These are phyloP conservation scores for Heliothis virescens DNA, from an alignment of 1,140 invertebrate species.

Conservation along the genomic window DNA sequence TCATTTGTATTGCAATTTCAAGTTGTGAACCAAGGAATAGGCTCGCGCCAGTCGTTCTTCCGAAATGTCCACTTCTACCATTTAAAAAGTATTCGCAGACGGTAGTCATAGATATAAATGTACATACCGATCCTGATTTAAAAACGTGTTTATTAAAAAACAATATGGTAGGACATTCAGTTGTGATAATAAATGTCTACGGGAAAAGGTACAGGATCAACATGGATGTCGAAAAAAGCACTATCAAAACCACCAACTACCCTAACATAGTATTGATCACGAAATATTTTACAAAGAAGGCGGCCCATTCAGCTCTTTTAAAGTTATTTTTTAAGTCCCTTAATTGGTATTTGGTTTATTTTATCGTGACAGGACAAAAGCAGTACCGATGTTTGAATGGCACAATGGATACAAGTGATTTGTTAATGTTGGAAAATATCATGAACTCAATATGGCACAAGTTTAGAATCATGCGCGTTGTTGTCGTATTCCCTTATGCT, in stretches of 20 bases:
- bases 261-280: conserved; percentile 47
- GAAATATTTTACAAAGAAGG: conserved; percentile 35
- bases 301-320: conserved; percentile 1
- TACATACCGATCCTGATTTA: not conserved
- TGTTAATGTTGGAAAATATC: conserved; percentile 46
- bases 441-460: conserved; percentile 59
- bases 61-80: not conserved
- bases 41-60: not conserved
- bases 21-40: not conserved
- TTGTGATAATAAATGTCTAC: conserved; percentile 1
- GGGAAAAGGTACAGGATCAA: not conserved
- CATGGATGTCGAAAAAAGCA: not conserved
- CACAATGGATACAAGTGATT: conserved; percentile 37
- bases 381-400: conserved; percentile 50
- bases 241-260: not conserved
- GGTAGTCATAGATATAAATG: conserved; percentile 24
- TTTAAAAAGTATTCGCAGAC: conserved; percentile 8
- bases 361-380: conserved; percentile 50
- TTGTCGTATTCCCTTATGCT: conserved; percentile 51
- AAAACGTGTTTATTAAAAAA: conserved; percentile 39
- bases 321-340: conserved; percentile 33
- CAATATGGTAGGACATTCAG: conserved; percentile 6
- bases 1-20: not conserved
- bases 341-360: conserved; percentile 48
- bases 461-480: conserved; percentile 46